phyloP scores from a whole-genome alignment of 2,888 invertebrate species.

The Drosophila histrio region DNA sequence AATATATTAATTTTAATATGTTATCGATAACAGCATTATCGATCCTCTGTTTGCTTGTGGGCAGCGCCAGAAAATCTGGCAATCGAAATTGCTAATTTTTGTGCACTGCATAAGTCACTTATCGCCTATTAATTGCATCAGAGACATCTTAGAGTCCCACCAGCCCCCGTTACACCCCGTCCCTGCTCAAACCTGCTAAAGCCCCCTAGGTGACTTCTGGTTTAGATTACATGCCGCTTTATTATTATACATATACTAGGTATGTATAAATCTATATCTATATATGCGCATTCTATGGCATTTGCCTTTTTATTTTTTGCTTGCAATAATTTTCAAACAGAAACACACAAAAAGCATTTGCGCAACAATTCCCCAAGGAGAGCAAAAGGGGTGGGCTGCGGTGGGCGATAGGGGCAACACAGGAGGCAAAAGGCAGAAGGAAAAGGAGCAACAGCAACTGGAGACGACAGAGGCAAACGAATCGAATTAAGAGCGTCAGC shows the following conservation, averaged over 20 bases:
- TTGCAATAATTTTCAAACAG: conserved; percentile 78
- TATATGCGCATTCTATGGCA: conserved; percentile 7
- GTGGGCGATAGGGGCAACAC: background rate
- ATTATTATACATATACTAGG: conserved; percentile 6
- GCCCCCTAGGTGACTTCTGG: background rate
- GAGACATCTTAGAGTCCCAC: conserved; percentile 52
- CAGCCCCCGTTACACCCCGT: conserved; percentile 10
- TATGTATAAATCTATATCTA: background rate
- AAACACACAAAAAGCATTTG: conserved; percentile 79
- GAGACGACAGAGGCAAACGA: conserved; percentile 81
- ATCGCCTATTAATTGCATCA: conserved; percentile 68
- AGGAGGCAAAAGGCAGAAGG: conserved; percentile 39
- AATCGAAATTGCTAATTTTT: background rate
- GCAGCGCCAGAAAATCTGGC: too few species aligned
- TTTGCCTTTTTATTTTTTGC: conserved; percentile 47
- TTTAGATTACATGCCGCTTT: conserved; percentile 23
- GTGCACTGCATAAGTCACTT: conserved; percentile 52
- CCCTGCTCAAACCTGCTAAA: background rate
- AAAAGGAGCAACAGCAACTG: conserved; percentile 54
- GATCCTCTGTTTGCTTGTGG: background rate
- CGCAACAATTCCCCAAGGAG: conserved; percentile 67
- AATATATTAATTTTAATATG: background rate
- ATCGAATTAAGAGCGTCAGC: conserved; percentile 83
- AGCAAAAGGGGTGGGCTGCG: background rate
- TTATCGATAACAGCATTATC: background rate